These are phyloP conservation scores for Fulmarus glacialis DNA, from an alignment of 2,113 vertebrate species.

Conservation along the genomic window DNA sequence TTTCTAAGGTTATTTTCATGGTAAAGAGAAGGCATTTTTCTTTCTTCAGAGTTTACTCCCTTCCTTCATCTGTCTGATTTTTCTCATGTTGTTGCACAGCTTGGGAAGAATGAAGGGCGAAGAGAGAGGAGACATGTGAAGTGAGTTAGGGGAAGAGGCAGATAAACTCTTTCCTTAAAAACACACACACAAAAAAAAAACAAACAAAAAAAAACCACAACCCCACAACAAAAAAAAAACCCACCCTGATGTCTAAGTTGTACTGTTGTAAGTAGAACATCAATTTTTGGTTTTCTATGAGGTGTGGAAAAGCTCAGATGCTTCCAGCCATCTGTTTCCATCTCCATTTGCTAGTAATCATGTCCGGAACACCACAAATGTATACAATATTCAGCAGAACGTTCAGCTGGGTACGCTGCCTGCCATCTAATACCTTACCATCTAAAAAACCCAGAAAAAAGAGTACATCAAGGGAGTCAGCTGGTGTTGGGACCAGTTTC, in stretches of 20 bases:
- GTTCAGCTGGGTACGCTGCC: not conserved
- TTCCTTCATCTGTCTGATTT: not conserved
- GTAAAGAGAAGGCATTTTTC: not conserved
- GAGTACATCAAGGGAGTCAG: not conserved
- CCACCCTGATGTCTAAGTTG: not conserved
- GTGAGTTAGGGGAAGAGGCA: not conserved
- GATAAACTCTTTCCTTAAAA: not conserved
- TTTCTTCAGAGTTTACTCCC: not conserved
- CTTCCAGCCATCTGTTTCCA: slow-evolving; percentile 62
- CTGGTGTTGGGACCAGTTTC: not conserved
- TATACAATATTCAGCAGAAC: slow-evolving; percentile 14
- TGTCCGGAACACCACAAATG: slow-evolving; percentile 26
- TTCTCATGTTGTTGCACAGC: not conserved
- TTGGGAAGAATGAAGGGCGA: not conserved
- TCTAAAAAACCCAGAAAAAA: not conserved
- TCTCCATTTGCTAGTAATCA: slow-evolving; percentile 43
- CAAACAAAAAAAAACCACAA: not conserved
- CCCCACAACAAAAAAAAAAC: no score
- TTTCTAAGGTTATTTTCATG: not conserved
- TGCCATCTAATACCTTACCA: not conserved
- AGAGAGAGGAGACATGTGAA: not conserved
- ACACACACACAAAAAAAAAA: not conserved
- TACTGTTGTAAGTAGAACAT: slow-evolving; percentile 23
- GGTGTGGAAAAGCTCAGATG: slow-evolving; percentile 55
- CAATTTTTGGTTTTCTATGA: slow-evolving; percentile 38